Evolutionary conservation across 2,113 vertebrate species (phyloP).

Genomic region (Oncorhynchus masou): DNA sequence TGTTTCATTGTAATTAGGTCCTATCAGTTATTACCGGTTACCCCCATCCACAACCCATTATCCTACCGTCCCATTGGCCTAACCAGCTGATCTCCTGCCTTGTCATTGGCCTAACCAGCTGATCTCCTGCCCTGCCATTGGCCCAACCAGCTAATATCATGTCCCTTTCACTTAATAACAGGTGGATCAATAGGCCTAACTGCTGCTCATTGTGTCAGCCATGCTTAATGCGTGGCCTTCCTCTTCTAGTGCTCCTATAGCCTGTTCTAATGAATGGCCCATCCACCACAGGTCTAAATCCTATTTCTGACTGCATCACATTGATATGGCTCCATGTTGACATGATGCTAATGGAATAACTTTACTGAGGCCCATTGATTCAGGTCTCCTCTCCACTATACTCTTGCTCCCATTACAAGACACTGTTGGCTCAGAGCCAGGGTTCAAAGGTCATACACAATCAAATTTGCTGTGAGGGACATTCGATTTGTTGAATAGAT

Average conservation of each 20-base stretch:
- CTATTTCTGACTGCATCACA: constrained; percentile 33
- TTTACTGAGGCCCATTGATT: constrained; percentile 62
- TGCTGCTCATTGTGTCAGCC: constrained; percentile 69
- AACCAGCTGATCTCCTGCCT: constrained; percentile 14
- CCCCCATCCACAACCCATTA: constrained; percentile 1
- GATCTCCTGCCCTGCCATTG: too few relatives aligned
- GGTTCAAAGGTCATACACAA: constrained; percentile 56
- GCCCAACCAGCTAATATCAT: background rate
- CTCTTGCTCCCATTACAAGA: constrained; percentile 21
- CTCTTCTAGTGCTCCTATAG: constrained; percentile 52
- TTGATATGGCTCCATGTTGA: constrained; percentile 53
- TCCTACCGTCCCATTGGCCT: background rate
- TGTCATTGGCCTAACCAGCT: too few relatives aligned
- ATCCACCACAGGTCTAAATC: constrained; percentile 56
- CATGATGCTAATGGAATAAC: constrained; percentile 72
- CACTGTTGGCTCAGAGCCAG: constrained; percentile 36
- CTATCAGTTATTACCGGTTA: background rate
- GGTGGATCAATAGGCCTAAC: constrained; percentile 72
- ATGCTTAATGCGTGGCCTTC: constrained; percentile 60
- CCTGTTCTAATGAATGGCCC: constrained; percentile 60
- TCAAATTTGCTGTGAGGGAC: constrained; percentile 51
- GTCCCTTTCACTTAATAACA: constrained; percentile 63
- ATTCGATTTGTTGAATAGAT: constrained; percentile 50
- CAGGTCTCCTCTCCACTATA: constrained; percentile 17
- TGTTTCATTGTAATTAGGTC: background rate